Evolutionary conservation across 1,140 invertebrate species (phyloP), one percentile per base, ranked within the genome.

Genomic region (Penaeus indicus): DNA sequence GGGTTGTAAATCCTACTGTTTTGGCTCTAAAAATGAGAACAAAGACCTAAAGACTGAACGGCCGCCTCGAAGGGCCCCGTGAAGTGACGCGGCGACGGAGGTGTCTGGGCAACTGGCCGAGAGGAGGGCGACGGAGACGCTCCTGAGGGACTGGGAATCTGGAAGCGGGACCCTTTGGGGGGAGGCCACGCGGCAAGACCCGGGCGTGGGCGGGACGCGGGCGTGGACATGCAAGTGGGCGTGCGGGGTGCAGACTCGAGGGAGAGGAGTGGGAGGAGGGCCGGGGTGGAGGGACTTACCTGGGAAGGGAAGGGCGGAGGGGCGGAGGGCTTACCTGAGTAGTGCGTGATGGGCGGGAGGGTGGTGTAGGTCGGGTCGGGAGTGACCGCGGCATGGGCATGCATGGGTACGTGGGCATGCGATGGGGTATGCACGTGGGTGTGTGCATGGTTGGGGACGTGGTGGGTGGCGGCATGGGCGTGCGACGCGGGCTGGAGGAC

Each of bases 331-430:
- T 95, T 94, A 95, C 94, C 63, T 90, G 95, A 93, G 92, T 96
- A 96, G 89, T 95, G 95, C 92, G 95, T 95, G 92, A 96, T 96
- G 94, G 95, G 95, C 78, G 95, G 95, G 89, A 96, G 93, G 94
- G 95, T 95, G 88, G 95, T 94, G 72, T 95, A 95, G 77, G 92
- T 94, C 94, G 93, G 94, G 62, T 88, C 89, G 79, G 81, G 84
- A 38, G 88, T 86, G 83, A 67, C 85, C 75, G 84, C 85, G 80
- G 86, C 84, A 83, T 88, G 84, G 80, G 88, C 86, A 63, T 90
- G 87, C 88, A 82, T 88, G 69, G 89, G 89, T 84, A 84, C 89
- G 22, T 77, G 82, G 85, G 85, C 90, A 88, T 91, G 91, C 90
- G 91, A 90, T 90, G 91, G 84, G 69, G 91, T 91, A 80, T 91